Conservation (phyloP, 37 sponge, comb jelly and placozoan species). For the Oopsacas minuta region DNA sequence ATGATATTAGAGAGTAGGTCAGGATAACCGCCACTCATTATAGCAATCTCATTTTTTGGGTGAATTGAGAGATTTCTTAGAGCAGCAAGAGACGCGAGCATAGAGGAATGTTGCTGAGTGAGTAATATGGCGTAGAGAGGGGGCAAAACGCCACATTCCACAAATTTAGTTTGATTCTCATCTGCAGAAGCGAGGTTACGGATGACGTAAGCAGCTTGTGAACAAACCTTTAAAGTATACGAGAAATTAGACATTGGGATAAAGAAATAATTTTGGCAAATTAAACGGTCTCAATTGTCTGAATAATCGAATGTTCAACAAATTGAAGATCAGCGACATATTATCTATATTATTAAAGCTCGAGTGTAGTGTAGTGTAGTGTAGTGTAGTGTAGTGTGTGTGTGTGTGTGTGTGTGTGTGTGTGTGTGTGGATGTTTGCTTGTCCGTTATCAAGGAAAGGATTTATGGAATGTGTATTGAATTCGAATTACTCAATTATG, state of each 20-base stretch:
- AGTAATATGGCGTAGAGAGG: conserved; percentile 18
- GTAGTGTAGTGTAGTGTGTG: too few relatives aligned
- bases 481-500: too few relatives aligned
- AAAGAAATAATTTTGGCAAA: too few relatives aligned
- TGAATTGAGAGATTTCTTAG: background rate
- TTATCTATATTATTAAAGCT: too few relatives aligned
- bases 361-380: too few relatives aligned
- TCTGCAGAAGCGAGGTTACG: conserved; percentile 29
- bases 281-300: too few relatives aligned
- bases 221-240: background rate
- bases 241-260: background rate
- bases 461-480: too few relatives aligned
- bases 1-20: background rate
- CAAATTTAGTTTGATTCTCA: conserved; percentile 48
- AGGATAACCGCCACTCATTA: background rate
- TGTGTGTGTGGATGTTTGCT: too few relatives aligned
- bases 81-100: background rate
- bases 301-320: too few relatives aligned
- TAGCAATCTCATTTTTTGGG: background rate
- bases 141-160: conserved; percentile 39
- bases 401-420: too few relatives aligned
- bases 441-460: too few relatives aligned
- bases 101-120: background rate
- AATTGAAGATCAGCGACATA: too few relatives aligned
- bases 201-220: conserved; percentile 14